Percentiles rank a stretch among this genome's conserved stretches.
These are phyloP conservation scores for Patella pellucida DNA, from an alignment of 2,888 invertebrate genomes.

Conservation along the genomic window DNA sequence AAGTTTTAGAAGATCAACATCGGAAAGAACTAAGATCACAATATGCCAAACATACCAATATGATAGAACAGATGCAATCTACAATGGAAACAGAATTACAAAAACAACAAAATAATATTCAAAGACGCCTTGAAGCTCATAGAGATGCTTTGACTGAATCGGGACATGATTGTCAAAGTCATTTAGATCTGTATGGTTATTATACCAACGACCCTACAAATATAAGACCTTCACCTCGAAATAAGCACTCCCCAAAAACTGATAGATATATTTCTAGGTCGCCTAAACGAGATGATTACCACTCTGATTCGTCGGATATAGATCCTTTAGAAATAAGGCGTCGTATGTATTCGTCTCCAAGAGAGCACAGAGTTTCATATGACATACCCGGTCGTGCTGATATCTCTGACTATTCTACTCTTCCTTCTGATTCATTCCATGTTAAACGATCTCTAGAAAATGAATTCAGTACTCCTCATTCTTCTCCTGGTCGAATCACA, in stretches of 20 bases:
- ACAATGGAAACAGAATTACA: constrained; percentile 59
- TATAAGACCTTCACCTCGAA: not conserved
- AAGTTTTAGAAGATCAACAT: constrained; percentile 57
- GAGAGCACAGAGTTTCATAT: not conserved
- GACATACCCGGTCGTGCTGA: not conserved
- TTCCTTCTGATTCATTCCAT: constrained; percentile 8
- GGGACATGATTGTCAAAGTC: not conserved
- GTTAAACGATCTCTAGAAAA: not conserved
- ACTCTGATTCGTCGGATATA: constrained; percentile 9
- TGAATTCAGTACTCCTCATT: not conserved
- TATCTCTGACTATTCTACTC: constrained; percentile 5
- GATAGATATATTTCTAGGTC: not conserved
- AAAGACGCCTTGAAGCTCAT: constrained; percentile 51
- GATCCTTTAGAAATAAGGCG: constrained; percentile 5
- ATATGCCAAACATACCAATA: constrained; percentile 54
- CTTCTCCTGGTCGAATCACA: not conserved
- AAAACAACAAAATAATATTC: constrained; percentile 53
- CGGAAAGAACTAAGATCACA: constrained; percentile 51
- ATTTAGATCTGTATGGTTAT: not conserved
- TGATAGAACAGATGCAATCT: constrained; percentile 54
- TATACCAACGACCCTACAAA: constrained; percentile 1
- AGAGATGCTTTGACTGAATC: constrained; percentile 43
- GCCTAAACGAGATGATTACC: not conserved
- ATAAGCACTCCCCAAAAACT: not conserved
- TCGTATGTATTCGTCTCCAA: not conserved